Percentiles rank a stretch among this genome's conserved stretches.
Evolutionary conservation across 2,888 invertebrate genomes (phyloP).

Genomic region (Lasioglossum lativentre): DNA sequence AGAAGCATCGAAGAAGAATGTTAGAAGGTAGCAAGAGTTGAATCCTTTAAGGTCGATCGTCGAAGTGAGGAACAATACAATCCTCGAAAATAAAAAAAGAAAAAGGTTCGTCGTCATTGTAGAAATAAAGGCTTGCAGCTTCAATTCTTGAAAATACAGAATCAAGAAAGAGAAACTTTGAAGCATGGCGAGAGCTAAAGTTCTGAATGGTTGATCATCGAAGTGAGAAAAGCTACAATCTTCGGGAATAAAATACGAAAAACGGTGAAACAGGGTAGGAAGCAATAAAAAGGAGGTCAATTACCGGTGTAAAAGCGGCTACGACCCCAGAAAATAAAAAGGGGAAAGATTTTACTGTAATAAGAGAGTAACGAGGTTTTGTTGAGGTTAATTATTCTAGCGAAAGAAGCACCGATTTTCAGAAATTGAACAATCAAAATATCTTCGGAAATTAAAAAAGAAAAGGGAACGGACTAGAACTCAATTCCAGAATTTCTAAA

Average conservation of each 20-base stretch:
- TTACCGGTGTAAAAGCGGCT: too few species aligned
- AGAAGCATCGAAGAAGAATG: background rate
- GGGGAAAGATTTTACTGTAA: background rate
- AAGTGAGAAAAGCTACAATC: background rate
- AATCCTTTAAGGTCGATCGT: background rate
- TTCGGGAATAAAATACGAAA: background rate
- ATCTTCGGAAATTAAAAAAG: too few species aligned
- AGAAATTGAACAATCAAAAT: too few species aligned
- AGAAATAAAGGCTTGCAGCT: background rate
- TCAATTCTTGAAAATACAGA: background rate
- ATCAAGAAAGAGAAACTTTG: background rate
- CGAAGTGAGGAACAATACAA: background rate
- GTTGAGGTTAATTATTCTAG: too few species aligned
- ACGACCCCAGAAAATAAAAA: background rate
- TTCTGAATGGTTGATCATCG: background rate
- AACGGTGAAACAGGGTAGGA: background rate
- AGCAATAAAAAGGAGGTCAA: background rate
- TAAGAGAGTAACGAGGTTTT: too few species aligned
- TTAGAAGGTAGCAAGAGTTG: background rate
- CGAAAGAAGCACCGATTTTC: too few species aligned
- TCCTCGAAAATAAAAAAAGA: background rate
- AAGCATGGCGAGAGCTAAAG: background rate
- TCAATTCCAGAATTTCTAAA: too few species aligned
- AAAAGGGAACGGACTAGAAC: too few species aligned
- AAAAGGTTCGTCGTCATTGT: background rate